Evolutionary conservation across 2,113 vertebrate species (phyloP), one percentile per base, ranked within the genome.

Genomic region (Quiscalus mexicanus): DNA sequence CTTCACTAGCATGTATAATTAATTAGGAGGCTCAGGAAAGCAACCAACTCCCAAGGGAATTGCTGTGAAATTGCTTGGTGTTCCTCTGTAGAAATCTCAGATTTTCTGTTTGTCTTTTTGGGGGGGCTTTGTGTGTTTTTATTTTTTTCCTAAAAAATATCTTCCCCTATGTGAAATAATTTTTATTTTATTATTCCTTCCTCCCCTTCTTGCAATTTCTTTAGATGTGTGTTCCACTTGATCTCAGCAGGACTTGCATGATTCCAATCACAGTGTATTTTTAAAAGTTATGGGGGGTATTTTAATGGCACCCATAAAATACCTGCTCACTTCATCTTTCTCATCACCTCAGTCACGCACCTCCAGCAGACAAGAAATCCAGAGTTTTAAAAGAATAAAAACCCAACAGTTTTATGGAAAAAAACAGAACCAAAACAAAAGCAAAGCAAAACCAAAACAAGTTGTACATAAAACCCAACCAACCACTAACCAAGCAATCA

Each of bases 1-100:
- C 69, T 87, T 95, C 52, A 63, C 24, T 87, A 77, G 84, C 91
- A 88, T 87, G 69, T 74, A 81, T 97, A 97, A 97, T 97, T 96
- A 93, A 96, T 92, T 95, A 88, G 86, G 63, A 93, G 44, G 37
- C 70, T 79, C 56, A 93, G 87, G 85, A 96, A 96, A 96, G 84
- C 70, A 96, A 92, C 63, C 71, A 85, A 3, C 31, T 97, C 89
- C 83, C 79, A 30, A 12, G 45, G 74, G 95, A 93, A 75, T 39
- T 65, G 74, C 53, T 75, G 39, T 90, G 90, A 96, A 92, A 96
- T 70, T 85, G 47, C 52, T 84, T 93, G n/a, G 30, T 90, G 39
- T 90, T 81, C 45, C 85, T 89, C 65, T 22, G 49, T 84, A 67
- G 44, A 59, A 59, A 33, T 59, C 39, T 23, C 58, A 47, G 73